These are phyloP conservation scores for Nyleta sp. DNA, from an alignment of 2,888 invertebrate genomes.

Conservation along the genomic window DNA sequence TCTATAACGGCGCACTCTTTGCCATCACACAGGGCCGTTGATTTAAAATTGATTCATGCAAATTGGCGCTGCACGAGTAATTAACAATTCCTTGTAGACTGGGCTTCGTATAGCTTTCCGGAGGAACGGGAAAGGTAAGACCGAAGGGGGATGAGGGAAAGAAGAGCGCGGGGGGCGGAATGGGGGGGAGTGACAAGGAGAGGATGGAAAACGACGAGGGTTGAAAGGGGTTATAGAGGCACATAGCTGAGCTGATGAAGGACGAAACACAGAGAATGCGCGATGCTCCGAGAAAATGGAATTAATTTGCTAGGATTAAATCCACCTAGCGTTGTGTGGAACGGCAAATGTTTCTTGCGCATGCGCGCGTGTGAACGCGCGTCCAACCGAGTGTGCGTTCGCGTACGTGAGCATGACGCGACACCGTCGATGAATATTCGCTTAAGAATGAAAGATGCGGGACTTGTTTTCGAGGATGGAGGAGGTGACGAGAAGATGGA, in stretches of 20 bases:
- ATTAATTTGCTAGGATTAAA: slow-evolving; percentile 82
- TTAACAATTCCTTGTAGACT: slow-evolving; percentile 82
- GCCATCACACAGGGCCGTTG: slow-evolving; percentile 71
- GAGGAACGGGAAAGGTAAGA: slow-evolving; percentile 65
- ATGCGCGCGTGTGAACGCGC: slow-evolving; percentile 69
- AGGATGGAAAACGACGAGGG: slow-evolving; percentile 59
- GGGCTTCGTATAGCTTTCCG: slow-evolving; percentile 76
- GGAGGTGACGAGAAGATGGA: slow-evolving; percentile 22
- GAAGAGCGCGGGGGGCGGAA: slow-evolving; percentile 39
- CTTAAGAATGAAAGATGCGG: slow-evolving; percentile 45
- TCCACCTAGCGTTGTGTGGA: slow-evolving; percentile 76
- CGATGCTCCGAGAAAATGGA: slow-evolving; percentile 81
- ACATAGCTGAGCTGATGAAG: slow-evolving; percentile 80
- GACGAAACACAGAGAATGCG: slow-evolving; percentile 81
- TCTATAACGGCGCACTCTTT: slow-evolving; percentile 63
- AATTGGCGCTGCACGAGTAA: slow-evolving; percentile 82
- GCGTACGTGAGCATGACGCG: slow-evolving; percentile 24
- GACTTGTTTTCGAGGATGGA: slow-evolving; percentile 18
- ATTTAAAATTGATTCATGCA: slow-evolving; percentile 82
- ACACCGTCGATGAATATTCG: slow-evolving; percentile 34
- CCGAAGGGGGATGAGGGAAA: slow-evolving; percentile 47
- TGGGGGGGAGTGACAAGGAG: slow-evolving; percentile 46
- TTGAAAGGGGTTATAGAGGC: slow-evolving; percentile 64
- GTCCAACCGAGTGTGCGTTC: slow-evolving; percentile 16
- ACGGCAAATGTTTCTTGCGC: slow-evolving; percentile 76